Base-by-base conservation (phyloP, 2,113 vertebrate genomes). In the Indri indri region DNA sequence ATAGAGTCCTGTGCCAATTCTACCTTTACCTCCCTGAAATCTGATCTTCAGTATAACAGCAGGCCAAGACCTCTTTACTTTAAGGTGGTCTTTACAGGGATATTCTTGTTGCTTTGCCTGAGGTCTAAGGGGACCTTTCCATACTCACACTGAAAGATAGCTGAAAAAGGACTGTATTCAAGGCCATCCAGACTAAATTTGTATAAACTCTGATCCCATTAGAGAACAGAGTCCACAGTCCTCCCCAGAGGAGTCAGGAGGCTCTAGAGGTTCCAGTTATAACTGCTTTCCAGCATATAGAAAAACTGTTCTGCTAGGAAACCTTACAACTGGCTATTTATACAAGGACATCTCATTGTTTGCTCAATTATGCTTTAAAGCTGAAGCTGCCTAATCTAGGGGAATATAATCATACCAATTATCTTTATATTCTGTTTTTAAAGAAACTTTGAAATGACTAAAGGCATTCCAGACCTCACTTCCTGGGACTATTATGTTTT, bases 381-480 rank as follows among this genome's bases (percentile, higher is more conserved):
- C 70, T 83, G n/a, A 79, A 22, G 20, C n/a, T 76, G 10, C 40
- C 81, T 63, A 68, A 63, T 50, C 23, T 16, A 61, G 37, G 34
- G 37, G 40, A 83, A 57, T 79, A 61, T 54, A 87, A 71, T 84
- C 40, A 57, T 14, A 70, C 83, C 63, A 65, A 5, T 92, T 90
- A 74, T 59, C 85, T 95, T 88, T 83, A 27, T 86, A 91, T 84
- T 71, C 57, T 90, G 0, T 82, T 94, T 96, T 90, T 83, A 90
- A 92, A 97, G 90, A 88, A 94, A 14, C 54, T 92, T 97, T 85
- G 80, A 91, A 91, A 45, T 96, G 59, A 88, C 89, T 74, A 87
- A 54, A 90, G 32, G 65, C 81, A 90, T 61, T 95, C 96, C 79
- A 89, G 32, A 83, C 54, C 9, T 92, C 37, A 37, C 52, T 94